These are phyloP conservation scores for Agriopis leucophaearia DNA, from an alignment of 2,888 invertebrate genomes.

Conservation along the genomic window DNA sequence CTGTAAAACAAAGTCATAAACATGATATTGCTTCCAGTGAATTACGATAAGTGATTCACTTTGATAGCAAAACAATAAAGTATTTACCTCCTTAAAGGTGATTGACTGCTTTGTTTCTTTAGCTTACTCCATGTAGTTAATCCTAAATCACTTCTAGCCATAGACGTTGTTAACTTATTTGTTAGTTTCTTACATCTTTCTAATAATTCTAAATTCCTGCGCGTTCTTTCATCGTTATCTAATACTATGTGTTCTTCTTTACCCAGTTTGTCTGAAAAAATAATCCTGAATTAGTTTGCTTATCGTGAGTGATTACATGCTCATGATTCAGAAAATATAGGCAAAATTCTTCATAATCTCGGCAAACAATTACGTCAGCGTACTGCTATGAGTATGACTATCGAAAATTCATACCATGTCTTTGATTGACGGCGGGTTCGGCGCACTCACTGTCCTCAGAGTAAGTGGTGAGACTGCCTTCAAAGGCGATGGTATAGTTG, in stretches of 20 bases:
- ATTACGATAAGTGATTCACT: slow-evolving; percentile 17
- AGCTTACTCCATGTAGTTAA: slow-evolving; percentile 96
- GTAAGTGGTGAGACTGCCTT: slow-evolving; percentile 94
- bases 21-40: not conserved
- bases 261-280: slow-evolving; percentile 81
- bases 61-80: slow-evolving; percentile 12
- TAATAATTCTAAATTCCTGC: slow-evolving; percentile 86
- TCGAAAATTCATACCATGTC: slow-evolving; percentile 69
- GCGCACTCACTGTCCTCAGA: slow-evolving; percentile 93
- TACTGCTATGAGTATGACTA: slow-evolving; percentile 38
- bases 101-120: slow-evolving; percentile 90
- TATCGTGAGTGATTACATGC: slow-evolving; percentile 60
- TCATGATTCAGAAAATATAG: slow-evolving; percentile 60
- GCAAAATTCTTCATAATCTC: slow-evolving; percentile 48
- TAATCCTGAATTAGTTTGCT: slow-evolving; percentile 54
- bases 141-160: slow-evolving; percentile 95
- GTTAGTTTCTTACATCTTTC: slow-evolving; percentile 84
- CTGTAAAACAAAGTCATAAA: slow-evolving; percentile 67
- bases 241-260: slow-evolving; percentile 75
- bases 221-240: slow-evolving; percentile 85
- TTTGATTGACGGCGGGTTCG: slow-evolving; percentile 83
- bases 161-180: slow-evolving; percentile 89
- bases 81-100: slow-evolving; percentile 87
- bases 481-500: slow-evolving; percentile 98
- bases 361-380: slow-evolving; percentile 64